Evolutionary conservation across 2,113 vertebrate species (phyloP), one percentile per base, ranked within the genome.

Genomic region (Ictalurus furcatus): DNA sequence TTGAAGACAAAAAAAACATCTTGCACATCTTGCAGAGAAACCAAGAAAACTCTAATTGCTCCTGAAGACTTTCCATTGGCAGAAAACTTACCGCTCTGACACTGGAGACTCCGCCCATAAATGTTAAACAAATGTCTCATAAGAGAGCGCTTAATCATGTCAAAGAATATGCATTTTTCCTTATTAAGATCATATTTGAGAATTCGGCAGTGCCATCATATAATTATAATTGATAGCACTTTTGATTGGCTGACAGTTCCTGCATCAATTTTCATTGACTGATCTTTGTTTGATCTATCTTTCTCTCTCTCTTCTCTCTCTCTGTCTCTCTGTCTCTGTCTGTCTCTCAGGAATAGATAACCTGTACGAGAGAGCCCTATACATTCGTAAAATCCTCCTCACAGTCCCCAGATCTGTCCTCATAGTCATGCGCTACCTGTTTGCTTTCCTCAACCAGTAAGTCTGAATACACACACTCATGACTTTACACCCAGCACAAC

Each of bases 361-460:
- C 96, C 96, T 99, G 94, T 99, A 98, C 93, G 98, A 99, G 94
- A 96, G 98, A 93, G 97, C 98, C 23, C 95, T 99, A 92, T 97
- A 97, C 95, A 97, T 99, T 94, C 97, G 97, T 19, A 99, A 99
- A 96, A 97, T 99, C 91, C 96, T 99, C 89, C 94, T 99, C 89
- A 99, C 98, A 87, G 94, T 98, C 92, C 97, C 98, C 91, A 97
- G 97, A 93, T 98, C 98, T 16, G 97, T 99, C 90, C 97, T 99
- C 44, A 95, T 99, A 81, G 97, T 99, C 94, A 98, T 99, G 97
- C 97, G 98, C 93, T 99, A 99, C 95, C 98, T 99, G 91, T 99
- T 99, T 67, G 96, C 98, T 92, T 99, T 99, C 95, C 97, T 99
- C 90, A 99, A 99, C 93, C 98, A 99, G 98, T 99, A 96, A 97